Base-by-base conservation (phyloP, 2,888 invertebrate genomes). In the Bhutanitis thaidina region DNA sequence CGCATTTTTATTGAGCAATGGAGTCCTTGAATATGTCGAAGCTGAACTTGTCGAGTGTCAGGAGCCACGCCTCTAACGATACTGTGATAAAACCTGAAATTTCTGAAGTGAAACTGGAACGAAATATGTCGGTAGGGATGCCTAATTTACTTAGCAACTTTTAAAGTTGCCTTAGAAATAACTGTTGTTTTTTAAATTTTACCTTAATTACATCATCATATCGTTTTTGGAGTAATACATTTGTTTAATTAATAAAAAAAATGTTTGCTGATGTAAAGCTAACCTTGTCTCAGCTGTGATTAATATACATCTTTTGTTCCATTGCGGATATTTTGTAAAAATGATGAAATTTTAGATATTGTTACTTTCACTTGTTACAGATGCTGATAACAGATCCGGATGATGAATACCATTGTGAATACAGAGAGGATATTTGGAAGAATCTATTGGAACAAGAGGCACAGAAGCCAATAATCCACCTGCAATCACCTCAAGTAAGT, bases 401-500 rank as follows among this genome's bases (percentile, higher is more conserved):
- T 46, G 75, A 80, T 47, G 84, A 87, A n/a, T 80, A 79, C 53
- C 67, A 75, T 43, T 84, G 83, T 54, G 86, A 83, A 62, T 88
- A 88, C 58, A 71, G 74, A 43, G 80, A 87, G 13, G 88, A 88
- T 27, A 89, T 88, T 49, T 89, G 88, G 88, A 74, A 80, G 53
- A 78, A 74, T 45, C 61, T 89, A 37, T 59, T 89, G 54, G 79
- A 80, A 62, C 86, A 86, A 59, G 88, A 89, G 52, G 72, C 80
- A 0, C 71, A 80, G 43, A 86, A 80, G 50, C 80, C 80, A 0
- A 78, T 70, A 1, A 86, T 90, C 39, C 82, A 80, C 47, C 72
- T 89, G n/a, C 86, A 84, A 51, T 90, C 90, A 57, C 90, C 90
- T 54, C 90, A 90, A 77, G 90, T 90, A 67, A 57, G 53, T 51